Evolutionary conservation across 1,140 invertebrate genomes (phyloP), one percentile per base, ranked within the genome.

Genomic region (Scaptomyza pallida): DNA sequence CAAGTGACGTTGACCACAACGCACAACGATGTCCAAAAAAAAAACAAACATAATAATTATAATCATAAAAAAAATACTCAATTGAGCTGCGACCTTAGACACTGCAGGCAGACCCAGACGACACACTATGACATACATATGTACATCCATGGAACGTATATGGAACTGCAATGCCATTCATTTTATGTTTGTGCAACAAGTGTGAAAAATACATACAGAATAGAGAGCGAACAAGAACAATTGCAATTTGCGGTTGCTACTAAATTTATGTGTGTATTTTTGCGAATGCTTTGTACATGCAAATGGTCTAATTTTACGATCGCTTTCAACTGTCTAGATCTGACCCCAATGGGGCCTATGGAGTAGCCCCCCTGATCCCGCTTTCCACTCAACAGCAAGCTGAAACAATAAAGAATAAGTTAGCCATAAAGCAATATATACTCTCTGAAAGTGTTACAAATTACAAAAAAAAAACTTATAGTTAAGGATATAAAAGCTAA

Each of bases 291-390:
- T 64, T 30, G 21, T 44, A 47, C 12, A 23, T 19, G 15, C 52
- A 33, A 69, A 30, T 21, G 44, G 60, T 52, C 64, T 68, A 68
- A 54, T 68, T 68, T 30, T 57, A 23, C 12, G 15, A 30, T 19
- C 48, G 57, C 43, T 51, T 26, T 33, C 51, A 37, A 57, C 62
- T 57, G 47, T 71, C 51, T 56, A 50, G 68, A n/a, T n/a, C 62
- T 71, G 68, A 71, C 68, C 68, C 68, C 61, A 65, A 45, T 71
- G 52, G 40, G n/a, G n/a, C 35, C 26, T 44, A 64, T 17, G 12
- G 23, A 26, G 1, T 1, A 10, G 3, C 5, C 17, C 26, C n/a
- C 26, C 2, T 30, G 8, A 9, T 3, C 19, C 13, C 17, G n/a
- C n/a, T 3, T 8, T 13, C 48, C 9, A 40, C 19, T 6, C 10